Percentiles rank a stretch among this genome's conserved stretches.
phyloP scores from a whole-genome alignment of 1,140 invertebrate species.

The Ephestia elutella region DNA sequence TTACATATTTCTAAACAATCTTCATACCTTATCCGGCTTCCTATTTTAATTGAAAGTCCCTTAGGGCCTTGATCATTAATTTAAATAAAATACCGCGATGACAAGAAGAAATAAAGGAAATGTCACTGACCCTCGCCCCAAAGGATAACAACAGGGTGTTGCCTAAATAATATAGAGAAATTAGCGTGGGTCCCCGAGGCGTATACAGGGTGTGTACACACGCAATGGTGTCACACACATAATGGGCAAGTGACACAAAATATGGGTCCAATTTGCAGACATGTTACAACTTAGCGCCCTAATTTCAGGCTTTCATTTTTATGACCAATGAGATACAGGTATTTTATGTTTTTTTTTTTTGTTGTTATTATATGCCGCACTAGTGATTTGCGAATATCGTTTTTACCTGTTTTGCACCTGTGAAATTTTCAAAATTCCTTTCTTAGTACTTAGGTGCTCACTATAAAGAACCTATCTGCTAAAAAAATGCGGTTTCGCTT shows the following conservation, averaged over 20 bases:
- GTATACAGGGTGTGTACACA: not conserved
- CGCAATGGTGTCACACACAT: not conserved
- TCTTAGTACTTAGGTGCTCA: no score
- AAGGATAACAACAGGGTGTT: slow-evolving; percentile 3
- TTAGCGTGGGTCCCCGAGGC: not conserved
- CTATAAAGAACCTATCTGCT: no score
- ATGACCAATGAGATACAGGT: not conserved
- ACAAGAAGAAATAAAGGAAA: not conserved
- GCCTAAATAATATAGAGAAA: not conserved
- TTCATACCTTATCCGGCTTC: no score
- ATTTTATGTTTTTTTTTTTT: no score
- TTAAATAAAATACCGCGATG: not conserved
- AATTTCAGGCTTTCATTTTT: not conserved
- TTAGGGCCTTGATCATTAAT: not conserved
- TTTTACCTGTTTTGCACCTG: no score
- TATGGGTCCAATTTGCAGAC: not conserved
- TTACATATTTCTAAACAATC: no score
- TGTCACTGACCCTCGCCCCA: not conserved
- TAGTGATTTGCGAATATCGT: no score
- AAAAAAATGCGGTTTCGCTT: no score
- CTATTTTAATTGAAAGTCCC: no score
- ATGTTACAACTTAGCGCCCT: not conserved
- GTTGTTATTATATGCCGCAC: no score
- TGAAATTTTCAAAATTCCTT: no score
- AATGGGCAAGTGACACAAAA: slow-evolving; percentile 1